Evolutionary conservation across 2,797 vertebrate genomes (phyloP).

Genomic region (Sphaeramia orbicularis): DNA sequence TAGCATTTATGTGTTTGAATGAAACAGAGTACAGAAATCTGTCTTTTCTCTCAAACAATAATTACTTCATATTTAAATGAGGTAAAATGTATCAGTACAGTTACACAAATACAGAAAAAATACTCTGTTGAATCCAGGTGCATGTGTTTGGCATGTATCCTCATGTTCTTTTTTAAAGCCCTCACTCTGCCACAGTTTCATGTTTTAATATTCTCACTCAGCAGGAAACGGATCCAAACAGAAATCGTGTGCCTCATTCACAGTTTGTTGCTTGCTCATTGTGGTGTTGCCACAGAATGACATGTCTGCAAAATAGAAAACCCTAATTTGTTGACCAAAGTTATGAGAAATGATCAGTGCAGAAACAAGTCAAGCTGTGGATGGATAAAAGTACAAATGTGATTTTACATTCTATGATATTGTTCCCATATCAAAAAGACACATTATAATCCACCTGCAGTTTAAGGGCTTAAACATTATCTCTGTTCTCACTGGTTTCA

Average conservation of each 20-base stretch:
- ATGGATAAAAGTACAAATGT: neutral
- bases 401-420: neutral
- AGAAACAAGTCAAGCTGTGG: conserved; percentile 24
- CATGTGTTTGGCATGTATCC: neutral
- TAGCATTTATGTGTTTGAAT: too few species aligned
- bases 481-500: neutral
- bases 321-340: conserved; percentile 33
- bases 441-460: conserved; percentile 3
- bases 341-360: conserved; percentile 45
- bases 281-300: conserved; percentile 59
- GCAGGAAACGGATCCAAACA: conserved; percentile 32
- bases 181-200: neutral
- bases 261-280: conserved; percentile 53
- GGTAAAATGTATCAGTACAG: too few species aligned
- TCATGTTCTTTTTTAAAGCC: neutral
- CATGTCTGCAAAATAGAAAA: conserved; percentile 47
- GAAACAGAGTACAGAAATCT: neutral
- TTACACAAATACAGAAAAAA: too few species aligned
- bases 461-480: conserved; percentile 7
- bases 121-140: too few species aligned
- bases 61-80: too few species aligned
- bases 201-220: conserved; percentile 17
- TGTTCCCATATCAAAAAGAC: conserved; percentile 3
- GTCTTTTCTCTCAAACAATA: neutral
- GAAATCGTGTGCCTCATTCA: conserved; percentile 57